phyloP scores from a whole-genome alignment of 2,797 vertebrate species.

The Champsocephalus gunnari region DNA sequence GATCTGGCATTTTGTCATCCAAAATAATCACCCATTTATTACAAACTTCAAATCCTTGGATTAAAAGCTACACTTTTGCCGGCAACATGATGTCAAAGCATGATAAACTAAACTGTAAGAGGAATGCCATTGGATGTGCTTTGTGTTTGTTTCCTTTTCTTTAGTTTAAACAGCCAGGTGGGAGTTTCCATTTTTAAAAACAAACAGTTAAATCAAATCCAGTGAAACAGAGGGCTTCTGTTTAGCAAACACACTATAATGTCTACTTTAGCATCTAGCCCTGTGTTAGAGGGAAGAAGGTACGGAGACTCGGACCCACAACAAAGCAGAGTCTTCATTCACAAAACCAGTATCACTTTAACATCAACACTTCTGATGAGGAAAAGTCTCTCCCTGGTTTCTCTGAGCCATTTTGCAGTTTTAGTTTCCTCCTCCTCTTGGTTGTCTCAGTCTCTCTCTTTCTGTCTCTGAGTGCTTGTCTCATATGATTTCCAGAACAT shows the following conservation, averaged over 20 bases:
- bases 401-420: conserved; percentile 20
- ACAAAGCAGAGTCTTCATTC: conserved; percentile 17
- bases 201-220: conserved; percentile 53
- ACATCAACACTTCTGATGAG: conserved; percentile 16
- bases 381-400: conserved; percentile 5
- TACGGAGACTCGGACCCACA: conserved; percentile 36
- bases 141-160: conserved; percentile 39
- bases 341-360: conserved; percentile 27
- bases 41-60: conserved; percentile 12
- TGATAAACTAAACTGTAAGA: conserved; percentile 32
- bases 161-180: conserved; percentile 21
- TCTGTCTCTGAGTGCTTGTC: conserved; percentile 32
- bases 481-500: conserved; percentile 93
- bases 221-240: conserved; percentile 56
- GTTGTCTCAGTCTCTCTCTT: conserved; percentile 74
- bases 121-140: conserved; percentile 31
- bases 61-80: conserved; percentile 23
- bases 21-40: conserved; percentile 7
- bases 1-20: conserved; percentile 5
- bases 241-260: conserved; percentile 19
- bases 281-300: conserved; percentile 22
- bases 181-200: conserved; percentile 16
- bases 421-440: conserved; percentile 27
- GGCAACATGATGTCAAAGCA: conserved; percentile 39
- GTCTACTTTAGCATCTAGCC: conserved; percentile 20